phyloP scores from a whole-genome alignment of 2,797 vertebrate genomes.

The Gadopsis bispinosus region DNA sequence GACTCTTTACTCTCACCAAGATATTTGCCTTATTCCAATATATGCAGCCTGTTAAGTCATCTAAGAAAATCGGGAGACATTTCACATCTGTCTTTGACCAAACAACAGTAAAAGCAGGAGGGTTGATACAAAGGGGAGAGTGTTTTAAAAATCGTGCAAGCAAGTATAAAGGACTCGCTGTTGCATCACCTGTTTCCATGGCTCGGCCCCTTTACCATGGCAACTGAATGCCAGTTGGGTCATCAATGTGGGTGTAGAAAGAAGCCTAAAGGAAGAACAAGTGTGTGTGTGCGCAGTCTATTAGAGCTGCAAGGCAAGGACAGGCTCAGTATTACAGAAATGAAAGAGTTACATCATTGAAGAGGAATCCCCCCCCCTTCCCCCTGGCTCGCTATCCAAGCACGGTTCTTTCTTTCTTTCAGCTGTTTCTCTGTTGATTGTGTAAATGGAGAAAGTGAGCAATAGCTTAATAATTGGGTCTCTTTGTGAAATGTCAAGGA shows the following conservation, averaged over 20 bases:
- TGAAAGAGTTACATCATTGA: constrained; percentile 82
- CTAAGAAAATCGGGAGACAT: neutral
- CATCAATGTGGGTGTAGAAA: constrained; percentile 74
- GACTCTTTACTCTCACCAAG: constrained; percentile 3
- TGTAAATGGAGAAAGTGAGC: constrained; percentile 64
- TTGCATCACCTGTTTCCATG: constrained; percentile 81
- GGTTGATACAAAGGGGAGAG: constrained; percentile 45
- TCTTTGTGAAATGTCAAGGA: constrained; percentile 63
- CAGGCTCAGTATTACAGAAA: constrained; percentile 59
- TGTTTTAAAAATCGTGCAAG: constrained; percentile 65
- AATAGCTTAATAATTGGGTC: constrained; percentile 63
- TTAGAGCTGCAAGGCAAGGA: constrained; percentile 69
- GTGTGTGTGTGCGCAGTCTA: constrained; percentile 75
- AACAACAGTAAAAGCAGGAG: constrained; percentile 32
- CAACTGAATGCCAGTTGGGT: constrained; percentile 79
- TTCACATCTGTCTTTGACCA: constrained; percentile 16
- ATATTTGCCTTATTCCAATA: constrained; percentile 14
- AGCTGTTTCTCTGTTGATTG: constrained; percentile 76
- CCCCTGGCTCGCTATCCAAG: constrained; percentile 66
- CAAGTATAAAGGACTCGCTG: constrained; percentile 68
- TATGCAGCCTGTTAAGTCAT: neutral
- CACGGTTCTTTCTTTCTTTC: constrained; percentile 73
- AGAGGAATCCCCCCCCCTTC: constrained; percentile 70
- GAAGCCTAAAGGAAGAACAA: constrained; percentile 72
- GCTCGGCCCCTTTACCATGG: constrained; percentile 78